Evolutionary conservation across 1,140 invertebrate species (phyloP).

Genomic region (Ostrea edulis): DNA sequence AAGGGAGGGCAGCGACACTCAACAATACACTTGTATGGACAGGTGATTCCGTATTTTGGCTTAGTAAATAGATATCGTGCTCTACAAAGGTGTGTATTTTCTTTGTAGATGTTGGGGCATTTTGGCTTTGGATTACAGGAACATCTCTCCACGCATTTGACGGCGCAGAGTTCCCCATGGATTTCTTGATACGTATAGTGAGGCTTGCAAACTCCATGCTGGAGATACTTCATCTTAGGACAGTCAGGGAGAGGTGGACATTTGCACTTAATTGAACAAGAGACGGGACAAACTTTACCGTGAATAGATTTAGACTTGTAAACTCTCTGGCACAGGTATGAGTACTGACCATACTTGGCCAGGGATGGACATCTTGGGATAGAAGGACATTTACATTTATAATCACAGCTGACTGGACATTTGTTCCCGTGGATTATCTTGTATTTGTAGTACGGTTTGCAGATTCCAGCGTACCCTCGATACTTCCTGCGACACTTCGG

Average conservation of each 20-base stretch:
- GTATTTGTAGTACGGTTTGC: background rate
- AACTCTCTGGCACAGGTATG: background rate
- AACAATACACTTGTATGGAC: constrained; percentile 18
- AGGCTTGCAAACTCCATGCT: background rate
- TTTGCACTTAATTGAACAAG: background rate
- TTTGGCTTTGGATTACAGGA: constrained; percentile 8
- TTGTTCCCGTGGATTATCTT: constrained; percentile 20
- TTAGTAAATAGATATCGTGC: constrained; percentile 18
- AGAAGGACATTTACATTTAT: constrained; percentile 14
- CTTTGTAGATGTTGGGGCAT: background rate
- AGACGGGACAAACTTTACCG: background rate
- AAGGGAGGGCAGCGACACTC: background rate
- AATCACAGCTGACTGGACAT: background rate
- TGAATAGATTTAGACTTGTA: background rate
- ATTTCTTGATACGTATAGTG: background rate
- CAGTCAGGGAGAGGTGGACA: constrained; percentile 15
- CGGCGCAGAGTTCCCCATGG: background rate
- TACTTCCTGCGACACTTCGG: background rate
- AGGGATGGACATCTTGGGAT: constrained; percentile 29
- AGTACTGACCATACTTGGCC: background rate
- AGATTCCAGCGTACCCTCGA: background rate
- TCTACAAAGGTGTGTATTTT: background rate
- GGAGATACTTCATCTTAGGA: background rate
- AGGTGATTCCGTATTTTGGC: background rate
- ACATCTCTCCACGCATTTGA: background rate